phyloP scores from a whole-genome alignment of 2,113 vertebrate genomes.

The human region DNA sequence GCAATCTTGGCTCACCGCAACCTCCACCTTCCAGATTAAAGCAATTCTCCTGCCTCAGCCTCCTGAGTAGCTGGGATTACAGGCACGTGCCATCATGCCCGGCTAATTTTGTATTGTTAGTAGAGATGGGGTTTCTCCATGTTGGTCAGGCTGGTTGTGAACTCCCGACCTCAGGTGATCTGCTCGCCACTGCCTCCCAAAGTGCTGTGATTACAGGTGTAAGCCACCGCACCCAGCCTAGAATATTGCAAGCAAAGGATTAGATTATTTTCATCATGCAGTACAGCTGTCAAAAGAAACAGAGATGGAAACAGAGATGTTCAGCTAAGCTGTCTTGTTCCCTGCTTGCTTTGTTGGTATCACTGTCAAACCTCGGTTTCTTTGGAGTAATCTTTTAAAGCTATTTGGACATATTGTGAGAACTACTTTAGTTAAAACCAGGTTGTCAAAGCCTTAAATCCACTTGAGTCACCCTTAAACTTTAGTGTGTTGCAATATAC shows the following conservation, averaged over 20 bases:
- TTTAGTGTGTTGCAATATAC: not conserved
- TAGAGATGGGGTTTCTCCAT: too few relatives aligned
- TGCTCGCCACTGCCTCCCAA: too few relatives aligned
- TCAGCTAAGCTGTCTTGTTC: not conserved
- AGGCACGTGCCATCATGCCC: too few relatives aligned
- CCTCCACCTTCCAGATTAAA: too few relatives aligned
- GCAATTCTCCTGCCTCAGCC: too few relatives aligned
- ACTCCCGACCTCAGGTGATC: too few relatives aligned
- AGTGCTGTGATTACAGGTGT: too few relatives aligned
- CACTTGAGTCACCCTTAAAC: not conserved
- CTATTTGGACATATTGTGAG: not conserved
- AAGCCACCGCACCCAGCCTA: not conserved
- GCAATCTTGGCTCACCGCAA: too few relatives aligned
- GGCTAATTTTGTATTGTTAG: too few relatives aligned
- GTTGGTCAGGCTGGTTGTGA: too few relatives aligned
- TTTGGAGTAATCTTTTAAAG: not conserved
- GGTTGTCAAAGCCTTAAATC: not conserved
- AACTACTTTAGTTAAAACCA: not conserved
- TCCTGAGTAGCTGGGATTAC: too few relatives aligned
- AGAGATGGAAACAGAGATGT: not conserved
- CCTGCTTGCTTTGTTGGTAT: not conserved
- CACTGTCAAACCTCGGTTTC: not conserved
- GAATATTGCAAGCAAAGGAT: not conserved
- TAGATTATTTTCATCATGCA: not conserved
- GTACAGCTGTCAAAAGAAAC: not conserved